Evolutionary conservation across 2,113 vertebrate species (phyloP), one percentile per base, ranked within the genome.

Genomic region (Calidris pugnax): DNA sequence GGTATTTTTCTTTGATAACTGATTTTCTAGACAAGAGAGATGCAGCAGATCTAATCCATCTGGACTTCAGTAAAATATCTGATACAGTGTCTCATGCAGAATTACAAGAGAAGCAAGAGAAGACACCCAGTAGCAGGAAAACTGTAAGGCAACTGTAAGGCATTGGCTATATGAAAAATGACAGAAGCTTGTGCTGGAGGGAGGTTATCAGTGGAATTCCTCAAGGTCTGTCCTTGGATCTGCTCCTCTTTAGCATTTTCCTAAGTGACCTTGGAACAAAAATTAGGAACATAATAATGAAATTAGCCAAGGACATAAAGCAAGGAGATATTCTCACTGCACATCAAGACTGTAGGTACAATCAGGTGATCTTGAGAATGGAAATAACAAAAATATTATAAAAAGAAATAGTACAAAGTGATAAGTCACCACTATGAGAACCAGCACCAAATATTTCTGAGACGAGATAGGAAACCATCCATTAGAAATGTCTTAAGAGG

Each of bases 1-100:
- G 57, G 48, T 73, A 93, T 89, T 96, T 96, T 95, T 91, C 89
- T 95, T 96, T 89, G 85, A 94, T 82, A 87, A 85, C 56, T 32
- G 28, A 85, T 89, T 89, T 96, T 96, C 53, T 60, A 82, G 68
- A 87, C 91, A 85, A 91, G 45, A 87, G 78, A 96, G 89, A 82
- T 21, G 67, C 91, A 89, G 77, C 87, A 89, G 53, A 83, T 85
- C 79, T 81, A 92, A 90, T 78, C 84, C 93, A 95, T 56, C 85
- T 85, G 93, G 57, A 87, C 77, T 72, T 76, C 66, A 85, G 89
- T 28, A 16, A 78, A 87, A 37, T 60, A 87, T 60, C 53, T 66
- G 90, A 90, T 45, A 68, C 14, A 56, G 56, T 48, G 24, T 30
- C 66, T 75, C 48, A 33, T 5, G 10, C 18, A 64, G 64, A 90